Conservation (phyloP, 1,140 invertebrate genomes). For the Musca vetustissima region DNA sequence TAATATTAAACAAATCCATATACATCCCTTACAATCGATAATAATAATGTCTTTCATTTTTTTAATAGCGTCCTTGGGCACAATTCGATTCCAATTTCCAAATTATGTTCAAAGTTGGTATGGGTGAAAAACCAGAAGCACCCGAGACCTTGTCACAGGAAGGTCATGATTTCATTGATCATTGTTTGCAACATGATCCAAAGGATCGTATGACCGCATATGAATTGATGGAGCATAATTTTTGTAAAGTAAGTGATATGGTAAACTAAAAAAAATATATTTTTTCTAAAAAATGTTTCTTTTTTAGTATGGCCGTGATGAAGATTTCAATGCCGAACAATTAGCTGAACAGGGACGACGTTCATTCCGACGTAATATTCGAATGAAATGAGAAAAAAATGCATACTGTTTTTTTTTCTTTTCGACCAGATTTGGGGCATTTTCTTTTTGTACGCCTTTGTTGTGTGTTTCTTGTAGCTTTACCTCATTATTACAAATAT, state of each 20-base stretch:
- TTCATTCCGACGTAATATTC: slow-evolving; percentile 43
- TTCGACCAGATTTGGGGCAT: too few relatives aligned
- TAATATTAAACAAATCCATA: slow-evolving; percentile 47
- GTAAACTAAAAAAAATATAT: slow-evolving; percentile 45
- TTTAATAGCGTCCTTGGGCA: slow-evolving; percentile 73
- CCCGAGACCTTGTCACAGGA: slow-evolving; percentile 74
- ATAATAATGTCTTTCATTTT: background rate
- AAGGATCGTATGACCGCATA: slow-evolving; percentile 66
- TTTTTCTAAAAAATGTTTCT: slow-evolving; percentile 62
- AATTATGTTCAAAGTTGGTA: slow-evolving; percentile 91
- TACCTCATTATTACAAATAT: too few relatives aligned
- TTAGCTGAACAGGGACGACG: slow-evolving; percentile 46
- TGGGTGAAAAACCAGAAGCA: slow-evolving; percentile 75
- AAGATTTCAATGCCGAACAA: slow-evolving; percentile 44
- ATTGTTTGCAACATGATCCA: slow-evolving; percentile 79
- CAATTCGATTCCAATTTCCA: slow-evolving; percentile 87
- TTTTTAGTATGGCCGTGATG: slow-evolving; percentile 45
- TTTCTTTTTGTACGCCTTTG: too few relatives aligned
- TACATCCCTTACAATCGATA: slow-evolving; percentile 12
- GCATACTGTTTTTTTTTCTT: background rate
- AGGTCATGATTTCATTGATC: slow-evolving; percentile 72
- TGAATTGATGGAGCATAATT: slow-evolving; percentile 71
- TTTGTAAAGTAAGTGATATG: slow-evolving; percentile 61
- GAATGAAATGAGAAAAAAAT: slow-evolving; percentile 16
- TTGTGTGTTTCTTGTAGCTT: too few relatives aligned